phyloP scores from a whole-genome alignment of 2,113 vertebrate genomes.

The Cryptomyrus ogoouensis region DNA sequence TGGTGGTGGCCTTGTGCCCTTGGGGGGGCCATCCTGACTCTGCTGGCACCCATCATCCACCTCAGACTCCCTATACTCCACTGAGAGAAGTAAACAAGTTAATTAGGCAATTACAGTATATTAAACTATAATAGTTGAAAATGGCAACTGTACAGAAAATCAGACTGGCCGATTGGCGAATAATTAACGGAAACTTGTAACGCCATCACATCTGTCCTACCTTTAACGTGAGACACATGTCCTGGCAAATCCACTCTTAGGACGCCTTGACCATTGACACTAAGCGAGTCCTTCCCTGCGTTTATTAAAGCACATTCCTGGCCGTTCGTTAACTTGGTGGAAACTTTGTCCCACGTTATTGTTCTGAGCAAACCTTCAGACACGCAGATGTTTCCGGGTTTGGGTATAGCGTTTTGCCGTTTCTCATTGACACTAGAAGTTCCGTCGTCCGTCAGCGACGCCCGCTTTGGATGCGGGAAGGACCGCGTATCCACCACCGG shows the following conservation, averaged over 20 bases:
- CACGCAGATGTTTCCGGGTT: not conserved
- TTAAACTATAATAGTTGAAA: not conserved
- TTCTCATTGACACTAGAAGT: not conserved
- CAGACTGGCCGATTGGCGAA: not conserved
- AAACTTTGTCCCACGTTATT: not conserved
- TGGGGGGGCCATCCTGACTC: conserved; percentile 22
- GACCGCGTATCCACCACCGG: not conserved
- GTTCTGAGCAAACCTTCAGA: not conserved
- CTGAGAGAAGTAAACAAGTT: conserved; percentile 18
- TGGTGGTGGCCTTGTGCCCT: conserved; percentile 19
- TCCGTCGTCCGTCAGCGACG: not conserved
- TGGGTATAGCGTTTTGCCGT: not conserved
- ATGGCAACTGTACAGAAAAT: not conserved
- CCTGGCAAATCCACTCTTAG: not conserved
- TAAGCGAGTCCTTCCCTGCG: not conserved
- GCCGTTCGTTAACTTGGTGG: not conserved
- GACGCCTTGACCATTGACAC: not conserved
- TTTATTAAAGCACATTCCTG: not conserved
- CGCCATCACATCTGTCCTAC: not conserved
- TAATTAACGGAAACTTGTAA: not conserved
- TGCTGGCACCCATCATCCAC: conserved; percentile 9
- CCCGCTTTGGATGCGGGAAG: not conserved
- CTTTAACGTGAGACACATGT: not conserved
- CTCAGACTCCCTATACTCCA: conserved; percentile 17
- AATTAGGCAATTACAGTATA: not conserved